A percentile compares a stretch with the other conserved stretches of the same genome.
phyloP scores from a whole-genome alignment of 30 jellyfish, hydroid and myxozoan species.

The Aurelia coerulea region DNA sequence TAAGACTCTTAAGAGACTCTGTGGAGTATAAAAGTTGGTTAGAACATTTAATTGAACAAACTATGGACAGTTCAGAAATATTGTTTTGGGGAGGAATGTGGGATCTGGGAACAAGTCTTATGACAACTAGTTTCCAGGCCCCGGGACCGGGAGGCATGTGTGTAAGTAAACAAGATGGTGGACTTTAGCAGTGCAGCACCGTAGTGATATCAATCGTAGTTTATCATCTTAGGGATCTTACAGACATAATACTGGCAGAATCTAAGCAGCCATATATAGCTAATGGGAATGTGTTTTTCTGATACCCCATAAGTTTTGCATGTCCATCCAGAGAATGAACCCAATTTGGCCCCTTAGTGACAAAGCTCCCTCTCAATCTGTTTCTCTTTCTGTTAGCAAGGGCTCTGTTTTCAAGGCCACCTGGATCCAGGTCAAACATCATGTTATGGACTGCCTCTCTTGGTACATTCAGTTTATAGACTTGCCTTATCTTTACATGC shows the following conservation, averaged over 20 bases:
- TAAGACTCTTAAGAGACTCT: too few relatives aligned
- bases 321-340: constrained; percentile 54
- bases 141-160: too few relatives aligned
- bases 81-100: too few relatives aligned
- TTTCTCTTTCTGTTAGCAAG: constrained; percentile 7
- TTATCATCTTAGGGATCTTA: too few relatives aligned
- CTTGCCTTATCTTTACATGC: constrained; percentile 28
- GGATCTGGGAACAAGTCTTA: too few relatives aligned
- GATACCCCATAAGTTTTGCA: constrained; percentile 47
- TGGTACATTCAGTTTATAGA: constrained; percentile 43
- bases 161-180: too few relatives aligned
- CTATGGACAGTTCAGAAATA: too few relatives aligned
- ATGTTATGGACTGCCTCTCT: constrained; percentile 32
- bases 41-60: too few relatives aligned
- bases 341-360: constrained; percentile 10
- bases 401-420: constrained; percentile 26
- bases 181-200: too few relatives aligned
- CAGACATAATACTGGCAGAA: constrained; percentile 13
- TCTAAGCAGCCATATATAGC: constrained; percentile 64
- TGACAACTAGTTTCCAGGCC: too few relatives aligned
- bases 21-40: too few relatives aligned
- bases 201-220: too few relatives aligned
- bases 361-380: constrained; percentile 7
- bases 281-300: constrained; percentile 44
- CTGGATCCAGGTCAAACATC: constrained; percentile 44